A percentile compares a stretch with the other conserved stretches of the same genome.
Evolutionary conservation across 2,888 invertebrate genomes (phyloP).

Genomic region (Aromia moschata): DNA sequence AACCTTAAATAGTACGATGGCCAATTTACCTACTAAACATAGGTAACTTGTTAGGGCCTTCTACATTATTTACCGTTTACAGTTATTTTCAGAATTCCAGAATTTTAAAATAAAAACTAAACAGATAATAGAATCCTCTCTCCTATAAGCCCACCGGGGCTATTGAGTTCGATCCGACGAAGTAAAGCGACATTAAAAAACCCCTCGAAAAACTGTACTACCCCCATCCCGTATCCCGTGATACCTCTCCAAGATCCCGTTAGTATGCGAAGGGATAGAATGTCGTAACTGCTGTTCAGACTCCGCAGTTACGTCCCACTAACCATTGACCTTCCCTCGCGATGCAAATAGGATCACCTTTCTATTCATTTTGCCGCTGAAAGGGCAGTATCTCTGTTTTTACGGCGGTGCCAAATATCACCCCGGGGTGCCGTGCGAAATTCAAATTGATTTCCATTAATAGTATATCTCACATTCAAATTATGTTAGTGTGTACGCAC

Average conservation of each 20-base stretch:
- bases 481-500: neutral
- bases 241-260: conserved; percentile 31
- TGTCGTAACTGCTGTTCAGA: conserved; percentile 43
- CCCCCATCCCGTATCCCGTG: no score
- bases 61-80: no score
- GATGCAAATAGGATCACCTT: conserved; percentile 44
- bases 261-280: conserved; percentile 33
- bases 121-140: no score
- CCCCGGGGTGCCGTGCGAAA: conserved; percentile 19
- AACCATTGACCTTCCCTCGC: conserved; percentile 41
- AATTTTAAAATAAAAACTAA: no score
- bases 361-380: conserved; percentile 29
- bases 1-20: no score
- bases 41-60: no score
- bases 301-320: conserved; percentile 43
- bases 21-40: no score
- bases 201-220: no score
- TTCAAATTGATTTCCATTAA: conserved; percentile 19
- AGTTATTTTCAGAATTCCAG: no score
- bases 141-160: no score
- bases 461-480: neutral
- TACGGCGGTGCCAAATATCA: conserved; percentile 27
- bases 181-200: no score
- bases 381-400: conserved; percentile 27
- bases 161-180: no score